Conservation (phyloP, 2,797 vertebrate species). For the Sebastes jordani region DNA sequence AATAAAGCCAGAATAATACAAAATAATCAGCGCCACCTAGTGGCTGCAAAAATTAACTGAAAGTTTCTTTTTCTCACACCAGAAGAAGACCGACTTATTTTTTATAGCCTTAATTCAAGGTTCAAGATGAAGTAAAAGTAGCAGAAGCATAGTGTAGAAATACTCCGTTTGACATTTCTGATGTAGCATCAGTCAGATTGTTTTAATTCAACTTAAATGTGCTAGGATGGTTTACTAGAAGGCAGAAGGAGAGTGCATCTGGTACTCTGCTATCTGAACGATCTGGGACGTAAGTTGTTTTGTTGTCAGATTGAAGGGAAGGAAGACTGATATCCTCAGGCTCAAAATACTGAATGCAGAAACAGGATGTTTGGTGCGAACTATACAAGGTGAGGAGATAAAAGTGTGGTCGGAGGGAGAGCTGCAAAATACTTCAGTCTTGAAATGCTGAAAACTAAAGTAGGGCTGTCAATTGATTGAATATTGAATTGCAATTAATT, state of each 20-base stretch:
- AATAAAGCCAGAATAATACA: too few species aligned
- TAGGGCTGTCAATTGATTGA: too few species aligned
- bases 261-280: neutral
- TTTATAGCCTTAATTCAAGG: too few species aligned
- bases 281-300: slow-evolving; percentile 44
- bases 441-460: neutral
- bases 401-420: slow-evolving; percentile 19
- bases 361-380: slow-evolving; percentile 81
- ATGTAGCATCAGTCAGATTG: too few species aligned
- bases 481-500: too few species aligned
- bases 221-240: neutral
- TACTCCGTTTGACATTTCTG: neutral
- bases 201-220: neutral
- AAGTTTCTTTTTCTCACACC: too few species aligned
- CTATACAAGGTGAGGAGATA: slow-evolving; percentile 44
- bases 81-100: too few species aligned
- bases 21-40: too few species aligned
- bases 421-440: neutral
- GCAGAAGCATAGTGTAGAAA: neutral
- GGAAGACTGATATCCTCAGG: slow-evolving; percentile 76
- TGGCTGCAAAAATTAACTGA: too few species aligned
- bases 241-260: neutral
- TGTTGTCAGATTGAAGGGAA: slow-evolving; percentile 72
- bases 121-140: neutral
- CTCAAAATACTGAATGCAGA: slow-evolving; percentile 66